Evolutionary conservation across 2,888 invertebrate species (phyloP).

Genomic region (Sminthurinus aureus): DNA sequence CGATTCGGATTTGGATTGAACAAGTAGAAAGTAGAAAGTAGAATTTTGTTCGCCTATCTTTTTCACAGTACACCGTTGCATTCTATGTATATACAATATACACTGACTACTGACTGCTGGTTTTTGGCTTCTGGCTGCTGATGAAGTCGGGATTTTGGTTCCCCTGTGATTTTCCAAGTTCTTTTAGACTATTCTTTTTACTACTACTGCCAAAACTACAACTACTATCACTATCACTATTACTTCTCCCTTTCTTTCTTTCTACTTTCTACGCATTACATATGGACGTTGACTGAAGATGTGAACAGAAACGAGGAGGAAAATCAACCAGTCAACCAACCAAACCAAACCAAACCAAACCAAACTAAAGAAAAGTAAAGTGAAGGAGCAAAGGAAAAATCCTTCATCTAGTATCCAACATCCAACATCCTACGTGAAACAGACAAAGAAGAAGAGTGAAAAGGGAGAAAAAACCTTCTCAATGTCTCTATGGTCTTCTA

Average conservation of each 20-base stretch:
- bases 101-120: not conserved
- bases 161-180: slow-evolving; percentile 36
- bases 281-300: slow-evolving; percentile 36
- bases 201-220: not conserved
- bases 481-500: slow-evolving; percentile 39
- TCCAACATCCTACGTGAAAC: slow-evolving; percentile 4
- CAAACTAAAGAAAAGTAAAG: not conserved
- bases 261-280: slow-evolving; percentile 4
- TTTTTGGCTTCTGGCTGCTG: slow-evolving; percentile 26
- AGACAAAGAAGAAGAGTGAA: slow-evolving; percentile 16
- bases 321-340: not conserved
- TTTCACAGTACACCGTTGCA: slow-evolving; percentile 8
- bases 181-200: not conserved
- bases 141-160: slow-evolving; percentile 48
- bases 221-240: not conserved
- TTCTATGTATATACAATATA: too few relatives aligned
- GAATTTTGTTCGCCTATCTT: slow-evolving; percentile 33
- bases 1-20: slow-evolving; percentile 26
- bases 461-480: slow-evolving; percentile 36
- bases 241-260: too few relatives aligned
- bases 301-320: not conserved
- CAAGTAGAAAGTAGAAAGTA: too few relatives aligned
- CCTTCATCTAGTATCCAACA: slow-evolving; percentile 1
- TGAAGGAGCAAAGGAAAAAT: slow-evolving; percentile 25
- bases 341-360: too few relatives aligned